These are phyloP conservation scores for Pygoscelis antarcticus DNA, from an alignment of 2,113 vertebrate species.

Conservation along the genomic window DNA sequence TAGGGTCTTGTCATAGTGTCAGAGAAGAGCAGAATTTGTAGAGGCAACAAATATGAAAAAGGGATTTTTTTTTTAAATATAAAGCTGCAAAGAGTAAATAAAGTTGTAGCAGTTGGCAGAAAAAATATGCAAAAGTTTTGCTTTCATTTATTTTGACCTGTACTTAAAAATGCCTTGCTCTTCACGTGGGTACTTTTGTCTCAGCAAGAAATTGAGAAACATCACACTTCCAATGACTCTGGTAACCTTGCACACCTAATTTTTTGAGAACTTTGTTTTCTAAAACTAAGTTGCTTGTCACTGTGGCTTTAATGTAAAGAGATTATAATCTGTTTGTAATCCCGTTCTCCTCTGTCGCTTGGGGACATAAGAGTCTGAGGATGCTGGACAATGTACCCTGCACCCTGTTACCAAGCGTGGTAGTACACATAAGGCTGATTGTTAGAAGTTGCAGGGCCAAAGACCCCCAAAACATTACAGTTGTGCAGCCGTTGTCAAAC, in stretches of 20 bases:
- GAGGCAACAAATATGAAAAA: not conserved
- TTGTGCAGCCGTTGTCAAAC: not conserved
- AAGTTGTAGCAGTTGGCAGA: not conserved
- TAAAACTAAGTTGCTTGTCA: not conserved
- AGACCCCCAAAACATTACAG: not conserved
- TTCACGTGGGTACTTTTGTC: not conserved
- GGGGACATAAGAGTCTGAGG: not conserved
- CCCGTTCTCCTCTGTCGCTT: accelerated
- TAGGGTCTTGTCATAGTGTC: not conserved
- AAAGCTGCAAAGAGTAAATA: not conserved
- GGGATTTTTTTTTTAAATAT: not conserved
- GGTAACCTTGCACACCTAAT: not conserved
- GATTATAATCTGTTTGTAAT: not conserved
- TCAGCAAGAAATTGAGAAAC: not conserved
- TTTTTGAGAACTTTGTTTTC: not conserved
- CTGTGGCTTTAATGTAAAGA: not conserved
- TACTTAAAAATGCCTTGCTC: not conserved
- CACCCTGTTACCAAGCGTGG: not conserved
- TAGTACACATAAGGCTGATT: accelerated
- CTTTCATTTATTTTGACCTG: not conserved
- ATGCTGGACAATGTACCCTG: not conserved
- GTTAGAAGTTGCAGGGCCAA: too few relatives aligned
- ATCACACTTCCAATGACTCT: not conserved
- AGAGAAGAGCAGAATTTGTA: not conserved
- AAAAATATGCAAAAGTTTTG: not conserved